phyloP scores from a whole-genome alignment of 2,113 vertebrate species.

The Dasyornis broadbenti region DNA sequence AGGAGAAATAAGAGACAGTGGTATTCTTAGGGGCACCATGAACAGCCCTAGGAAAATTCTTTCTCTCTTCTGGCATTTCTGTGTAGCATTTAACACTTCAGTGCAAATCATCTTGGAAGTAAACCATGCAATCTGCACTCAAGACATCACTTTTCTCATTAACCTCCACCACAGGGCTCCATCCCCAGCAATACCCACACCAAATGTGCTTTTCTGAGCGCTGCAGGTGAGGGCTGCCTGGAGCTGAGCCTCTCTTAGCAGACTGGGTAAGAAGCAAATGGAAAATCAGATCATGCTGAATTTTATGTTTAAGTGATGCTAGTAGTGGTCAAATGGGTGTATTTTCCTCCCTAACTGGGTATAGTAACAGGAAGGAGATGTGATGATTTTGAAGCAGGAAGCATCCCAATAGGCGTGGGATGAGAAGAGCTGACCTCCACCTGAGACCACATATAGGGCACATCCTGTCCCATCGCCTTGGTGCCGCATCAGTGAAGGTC shows the following conservation, averaged over 20 bases:
- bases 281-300: background rate
- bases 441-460: background rate
- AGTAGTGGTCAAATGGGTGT: background rate
- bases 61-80: background rate
- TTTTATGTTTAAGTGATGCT: background rate
- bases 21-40: background rate
- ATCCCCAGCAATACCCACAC: background rate
- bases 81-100: background rate
- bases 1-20: background rate
- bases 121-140: background rate
- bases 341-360: background rate
- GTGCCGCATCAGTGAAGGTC: fast-evolving
- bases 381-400: background rate
- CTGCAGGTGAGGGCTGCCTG: background rate
- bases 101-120: background rate
- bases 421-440: constrained; percentile 3
- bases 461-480: background rate
- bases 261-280: background rate
- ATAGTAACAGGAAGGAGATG: background rate
- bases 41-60: background rate
- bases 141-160: constrained; percentile 12
- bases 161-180: background rate
- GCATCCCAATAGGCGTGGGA: background rate
- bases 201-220: background rate
- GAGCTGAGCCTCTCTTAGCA: background rate